Evolutionary conservation across 2,113 vertebrate species (phyloP).

Genomic region (Chaetops frenatus): DNA sequence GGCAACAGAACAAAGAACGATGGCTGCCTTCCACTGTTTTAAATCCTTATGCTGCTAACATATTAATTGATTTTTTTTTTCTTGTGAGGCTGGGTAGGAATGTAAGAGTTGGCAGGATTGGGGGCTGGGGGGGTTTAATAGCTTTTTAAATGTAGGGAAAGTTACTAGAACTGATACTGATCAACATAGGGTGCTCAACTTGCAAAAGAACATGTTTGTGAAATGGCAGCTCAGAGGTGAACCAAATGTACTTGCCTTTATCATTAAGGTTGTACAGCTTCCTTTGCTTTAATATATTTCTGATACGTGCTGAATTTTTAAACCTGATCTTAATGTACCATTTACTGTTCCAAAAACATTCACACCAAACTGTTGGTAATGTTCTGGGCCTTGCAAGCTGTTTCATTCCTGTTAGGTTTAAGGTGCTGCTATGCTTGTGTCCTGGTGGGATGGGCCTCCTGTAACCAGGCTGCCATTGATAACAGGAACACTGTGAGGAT

Average conservation of each 20-base stretch:
- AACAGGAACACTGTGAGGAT: not conserved
- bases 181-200: not conserved
- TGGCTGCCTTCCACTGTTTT: not conserved
- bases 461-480: not conserved
- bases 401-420: not conserved
- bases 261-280: not conserved
- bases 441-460: not conserved
- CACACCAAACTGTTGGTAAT: not conserved
- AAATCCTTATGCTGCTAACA: not conserved
- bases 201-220: not conserved
- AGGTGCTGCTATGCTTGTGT: slow-evolving; percentile 10
- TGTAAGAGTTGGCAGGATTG: not conserved
- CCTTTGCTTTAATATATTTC: slow-evolving; percentile 31
- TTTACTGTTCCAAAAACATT: slow-evolving; percentile 12
- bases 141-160: not conserved
- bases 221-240: not conserved
- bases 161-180: not conserved
- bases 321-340: not conserved
- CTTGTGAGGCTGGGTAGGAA: not conserved
- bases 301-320: not conserved
- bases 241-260: slow-evolving; percentile 6
- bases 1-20: not conserved
- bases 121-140: not conserved
- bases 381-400: not conserved
- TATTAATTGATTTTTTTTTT: not conserved